Evolutionary conservation across 2,888 invertebrate genomes (phyloP), one percentile per base, ranked within the genome.

Genomic region (Autographa gamma): DNA sequence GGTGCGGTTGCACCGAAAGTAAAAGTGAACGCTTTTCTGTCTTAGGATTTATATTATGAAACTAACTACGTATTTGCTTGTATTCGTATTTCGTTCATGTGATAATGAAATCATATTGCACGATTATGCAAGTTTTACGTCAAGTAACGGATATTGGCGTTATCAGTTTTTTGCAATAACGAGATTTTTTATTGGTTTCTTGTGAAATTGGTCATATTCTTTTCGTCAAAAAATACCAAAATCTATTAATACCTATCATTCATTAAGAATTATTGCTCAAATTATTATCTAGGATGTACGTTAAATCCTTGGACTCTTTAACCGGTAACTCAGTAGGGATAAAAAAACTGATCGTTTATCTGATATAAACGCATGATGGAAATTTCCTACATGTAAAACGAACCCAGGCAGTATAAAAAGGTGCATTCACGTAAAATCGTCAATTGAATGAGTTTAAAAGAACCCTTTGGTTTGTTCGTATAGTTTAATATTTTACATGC

Each of bases 21-120:
- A 94, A 94, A 94, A 94, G 94, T 93, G 86, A 91, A 89, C 88
- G 90, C 87, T 89, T 87, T 89, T 89, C 85, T 88, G 88, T 87
- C 83, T 88, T 86, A 88, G 84, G 84, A 84, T 86, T 88, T 88
- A 86, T 85, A 81, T 87, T 86, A 86, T 86, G 85, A 86, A 87
- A 89, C 89, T 86, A 82, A 85, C 87, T 86, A 83, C 79, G 84
- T 82, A 80, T 85, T 70, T 61, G 64, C 62, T 71, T 70, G 54
- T 61, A 63, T 67, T 72, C 68, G 59, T 71, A 63, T 67, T 71
- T 73, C 34, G 56, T 69, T 66, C 59, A 48, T 65, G 41, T 41
- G 61, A 63, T 73, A 63, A 59, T 70, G 32, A n/a, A 31, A 66
- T 74, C 41, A 63, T 79, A 66, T 59, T 68, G 31, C 52, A 66